Conservation (phyloP, 53 echinoderm and acorn worm species). For the Echinarachnius parma region DNA sequence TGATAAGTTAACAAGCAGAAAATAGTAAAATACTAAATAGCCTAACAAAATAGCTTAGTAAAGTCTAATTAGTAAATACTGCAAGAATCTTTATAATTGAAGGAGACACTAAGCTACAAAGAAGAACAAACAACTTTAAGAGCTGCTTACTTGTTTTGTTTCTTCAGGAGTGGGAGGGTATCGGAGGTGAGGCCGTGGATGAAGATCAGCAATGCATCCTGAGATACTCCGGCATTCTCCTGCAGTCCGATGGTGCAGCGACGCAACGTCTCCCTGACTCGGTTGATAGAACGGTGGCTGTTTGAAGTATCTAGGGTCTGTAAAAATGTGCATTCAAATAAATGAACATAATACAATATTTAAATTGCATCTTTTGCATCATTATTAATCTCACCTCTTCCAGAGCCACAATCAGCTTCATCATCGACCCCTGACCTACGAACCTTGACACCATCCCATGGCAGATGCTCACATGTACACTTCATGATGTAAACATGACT, state of each 20-base stretch:
- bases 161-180: slow-evolving; percentile 68
- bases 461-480: too few relatives aligned
- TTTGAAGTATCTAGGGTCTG: slow-evolving; percentile 76
- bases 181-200: slow-evolving; percentile 83
- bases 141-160: slow-evolving; percentile 50
- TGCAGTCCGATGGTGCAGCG: slow-evolving; percentile 65
- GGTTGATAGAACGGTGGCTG: slow-evolving; percentile 73
- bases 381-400: slow-evolving; percentile 70
- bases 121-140: neutral
- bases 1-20: too few relatives aligned
- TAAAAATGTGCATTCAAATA: too few relatives aligned
- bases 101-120: too few relatives aligned
- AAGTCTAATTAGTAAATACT: too few relatives aligned
- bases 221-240: slow-evolving; percentile 65
- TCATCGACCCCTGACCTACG: slow-evolving; percentile 76
- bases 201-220: slow-evolving; percentile 71
- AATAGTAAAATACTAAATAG: too few relatives aligned
- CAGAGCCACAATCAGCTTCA: slow-evolving; percentile 66
- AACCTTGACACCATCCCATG: slow-evolving; percentile 85
- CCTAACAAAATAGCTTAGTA: too few relatives aligned
- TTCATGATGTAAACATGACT: too few relatives aligned
- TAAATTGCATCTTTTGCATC: neutral
- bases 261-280: slow-evolving; percentile 73
- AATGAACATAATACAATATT: neutral
- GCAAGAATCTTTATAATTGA: too few relatives aligned